A percentile compares a stretch with the other conserved stretches of the same genome.
phyloP scores from a whole-genome alignment of 2,797 vertebrate genomes.

The Sorex maritimensis region DNA sequence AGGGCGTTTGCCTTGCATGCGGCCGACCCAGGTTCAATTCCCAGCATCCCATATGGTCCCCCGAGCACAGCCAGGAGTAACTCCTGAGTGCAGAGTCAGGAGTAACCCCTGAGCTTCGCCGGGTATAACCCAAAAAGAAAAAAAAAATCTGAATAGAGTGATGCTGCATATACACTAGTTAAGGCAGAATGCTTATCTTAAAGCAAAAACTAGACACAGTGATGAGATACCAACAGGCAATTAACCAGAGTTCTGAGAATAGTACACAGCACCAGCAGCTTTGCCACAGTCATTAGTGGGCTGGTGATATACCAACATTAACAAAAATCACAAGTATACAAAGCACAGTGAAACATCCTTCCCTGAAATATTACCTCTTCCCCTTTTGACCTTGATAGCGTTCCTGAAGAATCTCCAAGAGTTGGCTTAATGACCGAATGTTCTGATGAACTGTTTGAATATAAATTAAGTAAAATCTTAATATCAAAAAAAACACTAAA shows the following conservation, averaged over 20 bases:
- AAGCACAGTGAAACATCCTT: constrained; percentile 54
- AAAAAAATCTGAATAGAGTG: constrained; percentile 19
- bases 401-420: constrained; percentile 90
- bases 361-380: constrained; percentile 91
- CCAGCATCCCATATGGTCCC: too few species aligned
- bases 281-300: not conserved
- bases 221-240: not conserved
- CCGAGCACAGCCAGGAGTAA: too few species aligned
- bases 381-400: constrained; percentile 87
- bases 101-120: too few species aligned
- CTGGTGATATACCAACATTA: not conserved
- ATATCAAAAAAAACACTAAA: constrained; percentile 69
- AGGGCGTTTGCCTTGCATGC: too few species aligned
- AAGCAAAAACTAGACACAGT: constrained; percentile 17
- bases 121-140: too few species aligned
- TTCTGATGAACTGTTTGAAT: constrained; percentile 85
- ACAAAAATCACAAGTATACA: constrained; percentile 46
- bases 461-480: constrained; percentile 79
- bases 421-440: constrained; percentile 84
- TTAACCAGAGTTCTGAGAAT: not conserved
- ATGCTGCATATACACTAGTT: not conserved
- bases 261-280: not conserved
- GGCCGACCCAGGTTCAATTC: too few species aligned
- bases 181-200: constrained; percentile 33
- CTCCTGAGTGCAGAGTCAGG: too few species aligned